Evolutionary conservation across 2,888 invertebrate species (phyloP).

Genomic region (Xiphydria camelus): DNA sequence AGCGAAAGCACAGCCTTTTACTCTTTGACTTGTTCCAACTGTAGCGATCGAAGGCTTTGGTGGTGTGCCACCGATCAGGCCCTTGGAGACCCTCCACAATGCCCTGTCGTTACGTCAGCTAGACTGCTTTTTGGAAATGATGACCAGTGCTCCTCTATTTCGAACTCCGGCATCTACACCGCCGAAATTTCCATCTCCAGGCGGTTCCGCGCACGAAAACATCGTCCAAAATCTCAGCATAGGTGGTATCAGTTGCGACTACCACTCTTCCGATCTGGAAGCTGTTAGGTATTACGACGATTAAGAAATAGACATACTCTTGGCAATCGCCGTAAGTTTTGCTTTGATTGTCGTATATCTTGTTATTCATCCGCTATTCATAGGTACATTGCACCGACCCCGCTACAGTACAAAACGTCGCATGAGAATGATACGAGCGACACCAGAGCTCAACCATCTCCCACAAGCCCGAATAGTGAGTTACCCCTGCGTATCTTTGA

Average conservation of each 20-base stretch:
- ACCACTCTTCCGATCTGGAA: constrained; percentile 47
- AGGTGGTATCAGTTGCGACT: constrained; percentile 43
- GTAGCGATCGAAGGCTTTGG: constrained; percentile 83
- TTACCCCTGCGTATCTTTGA: no score
- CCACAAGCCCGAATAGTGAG: constrained; percentile 55
- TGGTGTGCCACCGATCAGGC: constrained; percentile 93
- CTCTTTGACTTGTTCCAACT: constrained; percentile 22
- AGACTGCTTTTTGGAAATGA: constrained; percentile 85
- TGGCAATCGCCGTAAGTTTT: neutral
- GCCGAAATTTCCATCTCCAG: constrained; percentile 67
- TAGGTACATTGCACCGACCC: constrained; percentile 45
- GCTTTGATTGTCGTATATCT: no score
- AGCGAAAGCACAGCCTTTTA: neutral
- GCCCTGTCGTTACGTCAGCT: constrained; percentile 90
- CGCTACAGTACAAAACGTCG: constrained; percentile 44
- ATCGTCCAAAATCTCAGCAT: constrained; percentile 40
- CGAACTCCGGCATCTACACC: constrained; percentile 75
- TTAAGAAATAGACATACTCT: no score
- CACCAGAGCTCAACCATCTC: constrained; percentile 47
- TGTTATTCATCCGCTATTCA: constrained; percentile 2
- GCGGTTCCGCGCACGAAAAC: constrained; percentile 39
- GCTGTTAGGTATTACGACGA: constrained; percentile 52
- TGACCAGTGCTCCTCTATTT: constrained; percentile 75
- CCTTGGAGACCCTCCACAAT: constrained; percentile 97
- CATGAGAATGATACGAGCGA: constrained; percentile 42